Percentiles rank a stretch among this genome's conserved stretches.
Evolutionary conservation across 2,113 vertebrate species (phyloP).

Genomic region (Thermophis baileyi): DNA sequence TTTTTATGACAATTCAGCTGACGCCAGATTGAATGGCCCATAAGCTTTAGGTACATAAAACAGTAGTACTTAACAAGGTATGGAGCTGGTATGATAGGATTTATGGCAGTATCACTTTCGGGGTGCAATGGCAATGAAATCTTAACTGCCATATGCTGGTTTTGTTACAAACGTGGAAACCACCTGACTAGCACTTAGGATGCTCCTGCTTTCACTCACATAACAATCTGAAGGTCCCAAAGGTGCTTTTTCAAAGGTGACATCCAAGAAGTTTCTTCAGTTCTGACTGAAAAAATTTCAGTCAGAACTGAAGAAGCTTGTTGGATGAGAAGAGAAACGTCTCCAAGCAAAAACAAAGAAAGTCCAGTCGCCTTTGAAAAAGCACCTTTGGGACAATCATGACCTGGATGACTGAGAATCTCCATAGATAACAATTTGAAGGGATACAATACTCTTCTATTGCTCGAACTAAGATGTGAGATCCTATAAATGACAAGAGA

Average conservation of each 20-base stretch:
- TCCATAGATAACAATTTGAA: background rate
- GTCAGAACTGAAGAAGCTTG: background rate
- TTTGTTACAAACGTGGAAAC: background rate
- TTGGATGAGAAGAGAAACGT: background rate
- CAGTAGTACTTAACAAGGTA: background rate
- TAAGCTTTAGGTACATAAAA: background rate
- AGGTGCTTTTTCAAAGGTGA: background rate
- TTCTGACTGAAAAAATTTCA: background rate
- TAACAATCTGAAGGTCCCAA: background rate
- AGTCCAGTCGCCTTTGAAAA: background rate
- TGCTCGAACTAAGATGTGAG: background rate
- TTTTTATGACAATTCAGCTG: background rate
- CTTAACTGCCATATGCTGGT: background rate
- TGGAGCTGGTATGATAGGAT: background rate
- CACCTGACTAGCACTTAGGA: background rate
- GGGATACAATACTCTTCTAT: background rate
- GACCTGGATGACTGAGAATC: background rate
- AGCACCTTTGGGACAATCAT: background rate
- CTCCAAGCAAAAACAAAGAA: background rate
- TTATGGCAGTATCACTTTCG: background rate
- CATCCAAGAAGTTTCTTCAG: background rate
- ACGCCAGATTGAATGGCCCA: background rate
- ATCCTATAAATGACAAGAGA: background rate
- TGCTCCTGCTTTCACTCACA: background rate
- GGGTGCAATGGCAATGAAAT: background rate